Conservation (phyloP, 2,113 vertebrate genomes). For the Macquaria australasica region DNA sequence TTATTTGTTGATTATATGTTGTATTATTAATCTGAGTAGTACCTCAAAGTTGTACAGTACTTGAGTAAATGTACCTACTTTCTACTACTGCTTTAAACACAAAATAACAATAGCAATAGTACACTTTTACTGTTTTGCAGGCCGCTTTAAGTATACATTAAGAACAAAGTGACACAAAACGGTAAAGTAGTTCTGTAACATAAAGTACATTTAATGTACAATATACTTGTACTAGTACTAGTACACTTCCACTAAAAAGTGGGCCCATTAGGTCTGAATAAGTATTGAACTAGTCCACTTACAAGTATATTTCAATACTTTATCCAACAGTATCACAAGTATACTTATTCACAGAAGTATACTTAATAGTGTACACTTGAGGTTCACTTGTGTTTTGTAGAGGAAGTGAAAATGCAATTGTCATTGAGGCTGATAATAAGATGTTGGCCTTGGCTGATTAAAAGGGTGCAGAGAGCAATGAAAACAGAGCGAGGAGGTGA, state of each 20-base stretch:
- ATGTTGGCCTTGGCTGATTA: constrained; percentile 47
- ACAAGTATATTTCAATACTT: background rate
- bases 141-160: too few relatives aligned
- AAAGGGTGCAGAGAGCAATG: constrained; percentile 40
- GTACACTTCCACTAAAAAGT: background rate
- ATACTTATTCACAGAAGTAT: background rate
- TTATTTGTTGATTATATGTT: too few relatives aligned
- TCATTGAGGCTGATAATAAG: constrained; percentile 30
- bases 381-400: background rate
- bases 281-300: background rate
- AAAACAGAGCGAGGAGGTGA: constrained; percentile 52
- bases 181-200: background rate
- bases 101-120: background rate
- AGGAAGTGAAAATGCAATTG: constrained; percentile 18
- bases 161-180: background rate
- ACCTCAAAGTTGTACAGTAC: too few relatives aligned
- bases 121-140: background rate
- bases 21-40: too few relatives aligned
- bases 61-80: background rate
- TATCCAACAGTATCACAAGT: background rate
- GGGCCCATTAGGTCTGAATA: background rate
- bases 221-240: too few relatives aligned
- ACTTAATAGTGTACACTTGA: background rate
- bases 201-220: background rate
- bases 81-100: background rate